Evolutionary conservation across 2,797 vertebrate genomes (phyloP).

Genomic region (Sardinella longiceps): DNA sequence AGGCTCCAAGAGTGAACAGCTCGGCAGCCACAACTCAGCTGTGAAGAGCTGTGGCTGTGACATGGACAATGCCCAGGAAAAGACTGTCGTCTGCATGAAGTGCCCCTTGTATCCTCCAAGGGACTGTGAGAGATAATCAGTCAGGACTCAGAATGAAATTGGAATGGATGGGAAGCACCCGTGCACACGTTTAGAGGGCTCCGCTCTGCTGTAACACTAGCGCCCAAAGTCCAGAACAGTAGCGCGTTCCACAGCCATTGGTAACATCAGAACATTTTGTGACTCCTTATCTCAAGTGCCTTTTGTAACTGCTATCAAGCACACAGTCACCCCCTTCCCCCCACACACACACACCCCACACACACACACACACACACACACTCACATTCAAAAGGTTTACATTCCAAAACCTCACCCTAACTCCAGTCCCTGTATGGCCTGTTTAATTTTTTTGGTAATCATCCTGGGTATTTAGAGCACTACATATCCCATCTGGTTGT

Average conservation of each 20-base stretch:
- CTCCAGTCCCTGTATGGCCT: not conserved
- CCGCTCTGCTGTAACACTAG: not conserved
- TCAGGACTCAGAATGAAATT: not conserved
- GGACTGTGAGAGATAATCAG: not conserved
- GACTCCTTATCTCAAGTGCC: constrained; percentile 2
- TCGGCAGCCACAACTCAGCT: not conserved
- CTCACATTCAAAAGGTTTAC: not conserved
- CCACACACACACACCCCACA: no score
- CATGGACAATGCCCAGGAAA: constrained; percentile 14
- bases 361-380: no score
- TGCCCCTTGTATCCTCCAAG: not conserved
- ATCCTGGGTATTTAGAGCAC: not conserved
- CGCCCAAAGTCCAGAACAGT: not conserved
- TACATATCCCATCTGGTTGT: not conserved
- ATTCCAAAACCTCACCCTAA: not conserved
- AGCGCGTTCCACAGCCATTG: not conserved
- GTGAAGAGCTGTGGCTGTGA: not conserved
- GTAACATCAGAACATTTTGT: not conserved
- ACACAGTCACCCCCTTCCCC: no score
- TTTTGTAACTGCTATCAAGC: not conserved
- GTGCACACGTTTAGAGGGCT: not conserved
- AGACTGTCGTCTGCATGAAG: not conserved
- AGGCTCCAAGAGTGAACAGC: not conserved
- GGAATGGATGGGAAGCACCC: not conserved
- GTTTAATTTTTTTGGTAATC: not conserved